Evolutionary conservation across 2,888 invertebrate species (phyloP), one percentile per base, ranked within the genome.

Genomic region (Habrosyne pyritoides): DNA sequence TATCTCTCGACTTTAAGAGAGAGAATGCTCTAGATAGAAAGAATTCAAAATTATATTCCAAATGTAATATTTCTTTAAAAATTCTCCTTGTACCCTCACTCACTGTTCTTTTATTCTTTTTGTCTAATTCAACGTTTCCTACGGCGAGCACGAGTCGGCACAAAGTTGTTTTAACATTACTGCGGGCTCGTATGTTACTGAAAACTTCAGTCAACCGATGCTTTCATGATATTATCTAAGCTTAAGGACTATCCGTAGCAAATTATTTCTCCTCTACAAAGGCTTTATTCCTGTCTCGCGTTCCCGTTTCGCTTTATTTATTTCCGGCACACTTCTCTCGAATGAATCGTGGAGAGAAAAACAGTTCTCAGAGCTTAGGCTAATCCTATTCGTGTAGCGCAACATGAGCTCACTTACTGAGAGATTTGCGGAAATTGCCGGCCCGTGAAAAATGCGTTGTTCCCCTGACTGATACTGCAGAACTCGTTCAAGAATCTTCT

Each of bases 341-440:
- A 78, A 81, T 79, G 78, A 79, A 79, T 79, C 73, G 80, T 64
- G 70, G 70, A 75, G 71, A 67, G 77, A 79, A 81, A 84, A 83
- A 84, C 84, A 83, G 82, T 81, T 84, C 77, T 72, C 77, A 73
- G 75, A 68, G 85, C 83, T 84, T 79, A 81, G 72, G 70, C 74
- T 84, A 83, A 86, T 83, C 83, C 81, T 70, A 67, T 73, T 77
- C 75, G 73, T 77, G 79, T 78, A 72, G 71, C 67, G 66, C 71
- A 73, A 80, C 77, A 83, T 66, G 73, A 75, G 77, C 77, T 75
- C 81, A 79, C 83, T 82, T 80, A 79, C 77, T 71, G 75, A 77
- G 80, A 81, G 84, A 81, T 84, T 84, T 71, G 57, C 58, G 57
- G 56, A 73, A 77, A 77, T 77, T 75, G 77, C 74, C 70, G 67